Evolutionary conservation across 2,797 vertebrate species (phyloP).

Genomic region (Parauchenoglanis ngamensis): DNA sequence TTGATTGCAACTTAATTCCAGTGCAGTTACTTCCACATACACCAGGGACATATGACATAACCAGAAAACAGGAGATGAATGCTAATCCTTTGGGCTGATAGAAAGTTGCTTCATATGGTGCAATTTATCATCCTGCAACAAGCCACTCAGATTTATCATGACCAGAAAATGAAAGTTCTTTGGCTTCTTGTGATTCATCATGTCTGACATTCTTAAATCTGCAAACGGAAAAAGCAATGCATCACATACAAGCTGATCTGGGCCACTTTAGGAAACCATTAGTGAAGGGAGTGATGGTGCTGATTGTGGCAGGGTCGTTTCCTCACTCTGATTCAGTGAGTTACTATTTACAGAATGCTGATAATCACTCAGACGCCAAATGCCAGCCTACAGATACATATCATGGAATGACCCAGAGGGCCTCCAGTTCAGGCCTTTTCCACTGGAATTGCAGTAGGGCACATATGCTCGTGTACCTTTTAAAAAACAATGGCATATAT

Average conservation of each 20-base stretch:
- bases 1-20: constrained; percentile 54
- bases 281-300: constrained; percentile 63
- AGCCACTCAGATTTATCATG: constrained; percentile 41
- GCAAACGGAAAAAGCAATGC: constrained; percentile 52
- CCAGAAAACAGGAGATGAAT: constrained; percentile 53
- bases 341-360: constrained; percentile 74
- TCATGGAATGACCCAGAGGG: constrained; percentile 61
- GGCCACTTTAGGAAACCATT: constrained; percentile 69
- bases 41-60: constrained; percentile 54
- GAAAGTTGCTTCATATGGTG: constrained; percentile 49
- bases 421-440: constrained; percentile 54
- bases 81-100: constrained; percentile 52
- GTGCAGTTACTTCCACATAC: constrained; percentile 50
- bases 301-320: constrained; percentile 72
- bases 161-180: constrained; percentile 48
- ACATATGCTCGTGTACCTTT: constrained; percentile 13
- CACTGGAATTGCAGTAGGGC: constrained; percentile 17
- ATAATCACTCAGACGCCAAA: constrained; percentile 69
- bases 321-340: constrained; percentile 61
- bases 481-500: constrained; percentile 31
- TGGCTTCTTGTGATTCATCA: constrained; percentile 57
- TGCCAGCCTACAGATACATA: constrained; percentile 70
- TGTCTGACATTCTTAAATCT: constrained; percentile 57
- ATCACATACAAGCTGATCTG: constrained; percentile 53
- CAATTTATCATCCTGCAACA: constrained; percentile 48